Percentiles rank a stretch among this genome's conserved stretches.
Evolutionary conservation across 1,140 invertebrate species (phyloP).

Genomic region (Heterodera schachtii): DNA sequence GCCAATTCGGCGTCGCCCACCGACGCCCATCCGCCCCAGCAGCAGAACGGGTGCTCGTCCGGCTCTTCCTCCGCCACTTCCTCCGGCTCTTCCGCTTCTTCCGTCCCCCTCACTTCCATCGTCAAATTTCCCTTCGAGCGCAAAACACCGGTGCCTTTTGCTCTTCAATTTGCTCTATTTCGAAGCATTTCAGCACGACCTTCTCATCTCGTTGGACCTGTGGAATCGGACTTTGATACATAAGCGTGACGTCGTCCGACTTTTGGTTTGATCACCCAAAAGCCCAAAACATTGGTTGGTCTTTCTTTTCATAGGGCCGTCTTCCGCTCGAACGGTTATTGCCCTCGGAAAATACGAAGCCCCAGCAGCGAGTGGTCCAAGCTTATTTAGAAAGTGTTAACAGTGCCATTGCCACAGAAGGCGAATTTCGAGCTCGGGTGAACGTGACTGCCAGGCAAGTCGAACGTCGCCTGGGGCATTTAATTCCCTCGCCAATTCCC

Average conservation of each 20-base stretch:
- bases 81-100: constrained; percentile 6
- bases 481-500: too few species aligned
- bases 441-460: constrained; percentile 49
- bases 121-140: constrained; percentile 65
- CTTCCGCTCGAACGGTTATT: constrained; percentile 34
- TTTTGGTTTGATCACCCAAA: constrained; percentile 14
- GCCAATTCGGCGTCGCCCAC: constrained; percentile 2
- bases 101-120: constrained; percentile 50
- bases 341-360: constrained; percentile 41
- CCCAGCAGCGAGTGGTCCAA: constrained; percentile 45
- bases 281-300: background rate
- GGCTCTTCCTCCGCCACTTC: constrained; percentile 17
- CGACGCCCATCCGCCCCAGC: background rate
- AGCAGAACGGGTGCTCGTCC: constrained; percentile 11
- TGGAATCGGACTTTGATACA: constrained; percentile 45
- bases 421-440: constrained; percentile 41
- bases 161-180: background rate
- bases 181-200: constrained; percentile 31
- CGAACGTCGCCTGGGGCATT: background rate
- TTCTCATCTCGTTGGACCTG: constrained; percentile 47
- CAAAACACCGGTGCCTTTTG: constrained; percentile 30
- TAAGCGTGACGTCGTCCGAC: constrained; percentile 19
- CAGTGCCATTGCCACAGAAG: constrained; percentile 13
- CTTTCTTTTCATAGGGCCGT: constrained; percentile 19
- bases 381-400: constrained; percentile 45